phyloP scores from a whole-genome alignment of 2,113 vertebrate species.

The Cinclus cinclus region DNA sequence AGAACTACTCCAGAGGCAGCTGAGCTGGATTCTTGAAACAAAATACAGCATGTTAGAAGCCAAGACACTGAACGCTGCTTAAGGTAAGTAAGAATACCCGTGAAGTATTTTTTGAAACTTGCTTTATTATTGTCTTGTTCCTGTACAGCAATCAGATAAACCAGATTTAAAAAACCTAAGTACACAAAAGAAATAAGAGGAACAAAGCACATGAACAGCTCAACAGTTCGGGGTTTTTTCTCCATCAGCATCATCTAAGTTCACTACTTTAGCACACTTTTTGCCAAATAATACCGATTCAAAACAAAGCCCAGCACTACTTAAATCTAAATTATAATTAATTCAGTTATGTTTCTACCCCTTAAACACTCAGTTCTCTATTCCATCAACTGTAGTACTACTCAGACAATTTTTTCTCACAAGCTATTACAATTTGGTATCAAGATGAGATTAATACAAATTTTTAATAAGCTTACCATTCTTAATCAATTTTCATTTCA shows the following conservation, averaged over 20 bases:
- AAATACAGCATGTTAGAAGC: background rate
- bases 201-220: background rate
- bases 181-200: background rate
- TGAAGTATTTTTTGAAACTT: background rate
- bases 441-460: background rate
- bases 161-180: background rate
- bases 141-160: background rate
- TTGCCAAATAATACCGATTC: background rate
- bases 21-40: background rate
- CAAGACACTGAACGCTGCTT: background rate
- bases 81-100: background rate
- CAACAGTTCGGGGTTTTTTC: background rate
- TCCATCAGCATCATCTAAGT: background rate
- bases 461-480: background rate
- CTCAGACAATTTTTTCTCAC: background rate
- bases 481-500: background rate
- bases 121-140: background rate
- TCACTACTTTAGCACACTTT: background rate
- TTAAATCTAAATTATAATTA: background rate
- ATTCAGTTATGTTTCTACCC: background rate
- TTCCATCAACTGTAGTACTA: background rate
- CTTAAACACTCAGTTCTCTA: background rate
- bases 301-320: background rate
- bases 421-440: background rate
- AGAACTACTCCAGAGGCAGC: background rate